Evolutionary conservation across 35 echinoderm and acorn worm genomes (phyloP).

Genomic region (Strongylocentrotus purpuratus): DNA sequence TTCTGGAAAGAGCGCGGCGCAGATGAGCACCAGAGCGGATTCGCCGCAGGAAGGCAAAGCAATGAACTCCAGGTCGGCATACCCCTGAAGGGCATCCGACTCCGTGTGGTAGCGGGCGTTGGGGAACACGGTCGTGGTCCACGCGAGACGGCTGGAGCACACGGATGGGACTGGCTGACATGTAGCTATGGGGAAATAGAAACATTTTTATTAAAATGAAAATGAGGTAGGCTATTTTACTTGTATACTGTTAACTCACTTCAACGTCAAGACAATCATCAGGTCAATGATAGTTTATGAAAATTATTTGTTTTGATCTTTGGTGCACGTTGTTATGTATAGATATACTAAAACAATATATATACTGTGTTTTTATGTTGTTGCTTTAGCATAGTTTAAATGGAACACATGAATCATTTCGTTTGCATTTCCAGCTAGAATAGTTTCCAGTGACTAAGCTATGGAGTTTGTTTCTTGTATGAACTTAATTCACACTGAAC

Average conservation of each 20-base stretch:
- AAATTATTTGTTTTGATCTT: neutral
- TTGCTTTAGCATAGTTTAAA: too few relatives aligned
- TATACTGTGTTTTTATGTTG: too few relatives aligned
- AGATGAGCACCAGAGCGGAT: neutral
- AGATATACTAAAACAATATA: too few relatives aligned
- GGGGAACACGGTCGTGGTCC: slow-evolving; percentile 22
- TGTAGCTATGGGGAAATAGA: neutral
- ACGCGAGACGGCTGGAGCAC: neutral
- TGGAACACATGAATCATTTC: too few relatives aligned
- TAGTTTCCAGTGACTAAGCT: too few relatives aligned
- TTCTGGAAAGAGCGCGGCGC: slow-evolving; percentile 14
- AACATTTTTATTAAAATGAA: neutral
- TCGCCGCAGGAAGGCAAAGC: neutral
- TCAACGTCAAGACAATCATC: neutral
- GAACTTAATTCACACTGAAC: too few relatives aligned
- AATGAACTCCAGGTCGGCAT: neutral
- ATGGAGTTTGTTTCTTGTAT: too few relatives aligned
- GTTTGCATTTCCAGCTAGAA: too few relatives aligned
- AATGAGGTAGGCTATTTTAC: neutral
- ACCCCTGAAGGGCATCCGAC: neutral
- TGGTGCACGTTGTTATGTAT: neutral
- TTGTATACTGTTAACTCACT: too few relatives aligned
- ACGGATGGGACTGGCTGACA: neutral
- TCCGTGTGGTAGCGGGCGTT: neutral
- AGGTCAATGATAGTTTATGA: neutral